Base-by-base conservation (phyloP, 2,797 vertebrate genomes). In the Amblyraja radiata region DNA sequence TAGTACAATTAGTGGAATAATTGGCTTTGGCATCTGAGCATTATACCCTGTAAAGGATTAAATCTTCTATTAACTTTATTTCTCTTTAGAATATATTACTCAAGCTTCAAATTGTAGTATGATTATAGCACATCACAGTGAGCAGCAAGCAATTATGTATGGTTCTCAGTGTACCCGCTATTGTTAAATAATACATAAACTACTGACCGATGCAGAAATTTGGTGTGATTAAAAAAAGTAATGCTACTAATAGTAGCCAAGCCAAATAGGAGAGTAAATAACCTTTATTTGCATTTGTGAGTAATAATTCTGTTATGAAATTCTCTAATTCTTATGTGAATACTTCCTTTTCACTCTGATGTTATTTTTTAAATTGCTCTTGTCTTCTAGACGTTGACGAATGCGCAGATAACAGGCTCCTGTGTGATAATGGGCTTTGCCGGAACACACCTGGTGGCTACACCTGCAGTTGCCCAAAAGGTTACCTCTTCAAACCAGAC, bases 371-470 rank as follows among this genome's bases (percentile, higher is more conserved):
- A 18, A 28, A 16, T 25, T 11, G 46, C 23, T 61, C 68, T 61
- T 93, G 14, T 94, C 80, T 36, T 94, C 32, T 96, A 99, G 99
- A 99, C 68, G 98, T 99, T 6, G 98, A 99, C 1, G 98, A 99
- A 94, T 99, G 99, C 94, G 94, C 97, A 9, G 97, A 98, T 83
- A 99, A 99, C 93, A 97, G 98, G 25, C 95, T 99, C 94, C 97
- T 99, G 36, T 99, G 99, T 88, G 99, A 99, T 96, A 99, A 99
- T 0, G 99, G 99, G 0, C 95, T 98, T 94, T 99, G 99, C 95
- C 97, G 98, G 94, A 99, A 99, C 96, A 99, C 98, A 0, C 99
- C 98, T 0, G 99, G 99, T 90, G 99, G 98, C 94, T 99, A 98
- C 96, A 98, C 97, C 93, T 99, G 99, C 96, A 98, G 97, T 23